Evolutionary conservation across 2,888 invertebrate genomes (phyloP).

Genomic region (Macrophya alboannulata): DNA sequence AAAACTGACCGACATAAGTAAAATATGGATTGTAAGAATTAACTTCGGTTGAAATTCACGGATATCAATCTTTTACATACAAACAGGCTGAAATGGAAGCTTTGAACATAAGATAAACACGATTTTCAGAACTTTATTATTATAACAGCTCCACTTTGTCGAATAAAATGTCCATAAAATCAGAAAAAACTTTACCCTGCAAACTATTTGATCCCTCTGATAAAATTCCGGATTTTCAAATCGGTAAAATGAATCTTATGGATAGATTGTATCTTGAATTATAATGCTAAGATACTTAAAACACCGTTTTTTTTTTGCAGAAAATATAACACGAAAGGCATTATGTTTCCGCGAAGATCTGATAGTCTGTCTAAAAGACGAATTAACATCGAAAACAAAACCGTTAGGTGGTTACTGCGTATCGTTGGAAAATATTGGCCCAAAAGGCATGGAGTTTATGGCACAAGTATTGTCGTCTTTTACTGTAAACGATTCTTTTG

Average conservation of each 20-base stretch:
- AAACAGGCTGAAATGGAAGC: not conserved
- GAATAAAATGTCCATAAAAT: not conserved
- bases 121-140: slow-evolving; percentile 34
- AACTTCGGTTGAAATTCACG: not conserved
- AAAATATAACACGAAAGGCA: slow-evolving; percentile 62
- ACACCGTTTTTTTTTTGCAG: slow-evolving; percentile 60
- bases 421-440: slow-evolving; percentile 79
- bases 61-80: not conserved
- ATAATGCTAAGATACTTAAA: not conserved
- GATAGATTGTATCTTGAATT: not conserved
- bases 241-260: not conserved
- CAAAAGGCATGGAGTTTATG: slow-evolving; percentile 82
- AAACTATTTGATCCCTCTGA: slow-evolving; percentile 41
- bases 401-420: slow-evolving; percentile 70
- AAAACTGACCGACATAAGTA: not conserved
- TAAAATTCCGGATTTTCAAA: slow-evolving; percentile 44
- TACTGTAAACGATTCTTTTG: slow-evolving; percentile 82
- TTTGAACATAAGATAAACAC: slow-evolving; percentile 12
- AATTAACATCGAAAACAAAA: slow-evolving; percentile 58
- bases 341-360: slow-evolving; percentile 72
- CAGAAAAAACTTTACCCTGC: not conserved
- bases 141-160: not conserved
- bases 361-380: slow-evolving; percentile 66
- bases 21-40: not conserved
- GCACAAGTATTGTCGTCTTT: slow-evolving; percentile 84